phyloP scores from a whole-genome alignment of 2,113 vertebrate species.

The Sceloporus tristichus region DNA sequence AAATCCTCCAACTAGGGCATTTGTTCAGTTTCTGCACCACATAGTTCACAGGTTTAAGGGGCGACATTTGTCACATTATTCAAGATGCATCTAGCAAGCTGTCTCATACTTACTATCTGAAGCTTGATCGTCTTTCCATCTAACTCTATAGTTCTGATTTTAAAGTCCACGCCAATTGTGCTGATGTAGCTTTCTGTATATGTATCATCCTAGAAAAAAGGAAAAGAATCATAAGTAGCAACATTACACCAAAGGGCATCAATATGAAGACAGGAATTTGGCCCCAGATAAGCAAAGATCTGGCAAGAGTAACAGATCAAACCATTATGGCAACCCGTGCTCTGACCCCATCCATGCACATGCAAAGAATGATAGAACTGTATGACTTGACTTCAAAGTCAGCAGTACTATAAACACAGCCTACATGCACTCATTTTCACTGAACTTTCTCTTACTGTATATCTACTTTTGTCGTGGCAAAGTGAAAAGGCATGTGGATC shows the following conservation, averaged over 20 bases:
- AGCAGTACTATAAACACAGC: too few relatives aligned
- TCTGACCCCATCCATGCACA: background rate
- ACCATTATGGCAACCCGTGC: background rate
- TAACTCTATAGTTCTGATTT: conserved; percentile 98
- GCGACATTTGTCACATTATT: too few relatives aligned
- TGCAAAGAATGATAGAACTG: background rate
- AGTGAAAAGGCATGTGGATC: background rate
- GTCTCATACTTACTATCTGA: conserved; percentile 92
- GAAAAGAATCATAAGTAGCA: conserved; percentile 46
- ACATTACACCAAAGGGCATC: background rate
- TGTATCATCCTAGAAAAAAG: conserved; percentile 90
- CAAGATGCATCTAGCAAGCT: background rate
- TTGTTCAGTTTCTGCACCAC: background rate
- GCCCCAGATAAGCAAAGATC: background rate
- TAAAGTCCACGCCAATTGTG: conserved; percentile 98
- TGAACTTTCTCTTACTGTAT: background rate
- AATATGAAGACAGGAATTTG: background rate
- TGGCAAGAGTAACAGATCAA: background rate
- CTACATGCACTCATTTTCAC: background rate
- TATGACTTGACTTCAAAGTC: background rate
- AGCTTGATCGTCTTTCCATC: conserved; percentile 99
- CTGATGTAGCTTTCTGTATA: conserved; percentile 99
- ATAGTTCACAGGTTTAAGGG: background rate
- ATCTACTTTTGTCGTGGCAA: background rate
- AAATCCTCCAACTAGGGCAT: background rate